Conservation (phyloP, 2,113 vertebrate species). For the Heterotilapia buettikoferi region DNA sequence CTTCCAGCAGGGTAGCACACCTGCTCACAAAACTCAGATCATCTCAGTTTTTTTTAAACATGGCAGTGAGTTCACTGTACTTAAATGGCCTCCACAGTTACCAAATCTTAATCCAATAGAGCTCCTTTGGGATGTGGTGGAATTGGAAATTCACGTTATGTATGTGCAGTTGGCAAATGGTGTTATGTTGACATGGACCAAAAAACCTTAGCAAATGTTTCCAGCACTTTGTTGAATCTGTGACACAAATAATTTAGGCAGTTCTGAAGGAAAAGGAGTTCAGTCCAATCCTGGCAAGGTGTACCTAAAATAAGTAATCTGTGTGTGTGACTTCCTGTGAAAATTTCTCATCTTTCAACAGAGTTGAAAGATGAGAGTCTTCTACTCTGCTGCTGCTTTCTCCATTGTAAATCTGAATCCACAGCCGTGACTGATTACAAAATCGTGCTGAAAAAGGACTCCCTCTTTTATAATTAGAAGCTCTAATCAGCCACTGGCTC, state of each 20-base stretch:
- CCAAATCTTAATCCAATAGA: background rate
- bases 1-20: background rate
- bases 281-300: background rate
- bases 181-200: background rate
- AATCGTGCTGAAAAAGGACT: background rate
- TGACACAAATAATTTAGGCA: background rate
- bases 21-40: background rate
- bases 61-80: background rate
- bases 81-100: background rate
- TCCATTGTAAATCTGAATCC: background rate
- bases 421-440: background rate
- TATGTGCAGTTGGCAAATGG: background rate
- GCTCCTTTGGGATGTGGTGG: background rate
- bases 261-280: background rate
- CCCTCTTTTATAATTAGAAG: background rate
- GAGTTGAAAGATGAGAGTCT: no score
- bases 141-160: background rate
- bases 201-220: background rate
- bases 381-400: background rate
- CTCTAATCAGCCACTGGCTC: background rate
- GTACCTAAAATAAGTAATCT: background rate
- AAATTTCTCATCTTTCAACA: background rate
- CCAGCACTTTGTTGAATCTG: background rate
- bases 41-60: background rate
- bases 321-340: background rate